Percentiles rank a stretch among this genome's conserved stretches.
Conservation (phyloP, 1,140 invertebrate species). For the Geopemphigus sp. region DNA sequence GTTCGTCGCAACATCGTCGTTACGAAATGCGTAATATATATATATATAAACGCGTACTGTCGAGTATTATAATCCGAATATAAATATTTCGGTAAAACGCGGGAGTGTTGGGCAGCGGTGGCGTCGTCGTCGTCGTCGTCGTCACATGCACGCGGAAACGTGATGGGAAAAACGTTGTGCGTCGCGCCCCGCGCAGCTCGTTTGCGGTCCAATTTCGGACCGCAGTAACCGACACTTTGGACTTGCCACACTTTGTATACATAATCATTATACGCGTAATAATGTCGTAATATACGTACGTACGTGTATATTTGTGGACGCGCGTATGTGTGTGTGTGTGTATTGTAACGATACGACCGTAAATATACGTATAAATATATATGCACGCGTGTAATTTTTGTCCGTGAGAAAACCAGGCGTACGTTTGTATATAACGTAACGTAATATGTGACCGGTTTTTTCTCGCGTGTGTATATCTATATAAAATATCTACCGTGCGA, state of each 20-base stretch:
- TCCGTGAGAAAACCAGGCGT: conserved; percentile 35
- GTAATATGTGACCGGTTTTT: not conserved
- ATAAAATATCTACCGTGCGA: no score
- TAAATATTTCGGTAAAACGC: not conserved
- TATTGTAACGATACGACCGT: conserved; percentile 10
- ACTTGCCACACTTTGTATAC: not conserved
- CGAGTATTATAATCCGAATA: no score
- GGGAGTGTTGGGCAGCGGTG: not conserved
- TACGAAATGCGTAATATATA: no score
- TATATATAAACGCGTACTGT: not conserved
- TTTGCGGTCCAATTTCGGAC: conserved; percentile 15
- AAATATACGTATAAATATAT: no score
- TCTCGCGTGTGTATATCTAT: not conserved
- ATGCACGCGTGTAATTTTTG: conserved; percentile 33
- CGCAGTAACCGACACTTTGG: not conserved
- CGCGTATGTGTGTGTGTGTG: no score
- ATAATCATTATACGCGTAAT: not conserved
- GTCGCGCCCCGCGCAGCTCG: not conserved
- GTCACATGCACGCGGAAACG: no score
- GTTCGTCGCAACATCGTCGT: no score
- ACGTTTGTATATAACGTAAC: not conserved
- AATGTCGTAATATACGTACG: conserved; percentile 9
- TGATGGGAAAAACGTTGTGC: conserved; percentile 19
- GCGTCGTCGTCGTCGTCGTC: no score
- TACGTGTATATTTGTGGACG: no score